Evolutionary conservation across 2,888 invertebrate species (phyloP).

Genomic region (Lymantria dispar): DNA sequence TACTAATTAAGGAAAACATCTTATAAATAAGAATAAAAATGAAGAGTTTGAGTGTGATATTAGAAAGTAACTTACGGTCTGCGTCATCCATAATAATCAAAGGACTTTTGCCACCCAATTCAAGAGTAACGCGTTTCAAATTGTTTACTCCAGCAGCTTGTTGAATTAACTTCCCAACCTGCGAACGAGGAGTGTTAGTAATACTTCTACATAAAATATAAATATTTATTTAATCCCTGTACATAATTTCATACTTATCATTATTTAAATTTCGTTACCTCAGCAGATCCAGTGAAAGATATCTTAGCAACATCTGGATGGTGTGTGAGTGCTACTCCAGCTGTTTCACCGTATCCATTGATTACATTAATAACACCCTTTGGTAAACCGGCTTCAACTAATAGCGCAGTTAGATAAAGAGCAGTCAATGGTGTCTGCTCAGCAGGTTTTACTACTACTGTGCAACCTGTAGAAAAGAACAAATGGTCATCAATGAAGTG

Average conservation of each 20-base stretch:
- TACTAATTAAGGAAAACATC: too few relatives aligned
- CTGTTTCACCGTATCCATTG: slow-evolving; percentile 90
- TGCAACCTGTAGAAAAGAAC: slow-evolving; percentile 81
- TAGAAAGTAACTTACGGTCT: slow-evolving; percentile 80
- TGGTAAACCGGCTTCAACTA: slow-evolving; percentile 93
- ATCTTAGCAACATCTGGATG: slow-evolving; percentile 91
- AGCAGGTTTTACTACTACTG: slow-evolving; percentile 95
- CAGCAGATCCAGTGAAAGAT: slow-evolving; percentile 85
- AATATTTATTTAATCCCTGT: too few relatives aligned
- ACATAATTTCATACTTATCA: too few relatives aligned
- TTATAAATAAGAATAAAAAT: too few relatives aligned
- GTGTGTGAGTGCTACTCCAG: slow-evolving; percentile 88
- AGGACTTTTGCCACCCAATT: slow-evolving; percentile 95
- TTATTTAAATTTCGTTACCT: slow-evolving; percentile 35
- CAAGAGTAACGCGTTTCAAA: slow-evolving; percentile 90
- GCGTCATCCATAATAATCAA: slow-evolving; percentile 91
- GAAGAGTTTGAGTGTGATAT: too few relatives aligned
- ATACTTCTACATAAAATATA: too few relatives aligned
- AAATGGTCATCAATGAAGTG: neutral
- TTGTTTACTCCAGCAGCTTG: slow-evolving; percentile 89
- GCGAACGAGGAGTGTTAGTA: neutral
- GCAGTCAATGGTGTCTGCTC: slow-evolving; percentile 97
- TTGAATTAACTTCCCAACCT: slow-evolving; percentile 82
- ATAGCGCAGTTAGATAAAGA: slow-evolving; percentile 89
- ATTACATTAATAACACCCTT: slow-evolving; percentile 94